A percentile compares a stretch with the other conserved stretches of the same genome.
Conservation (phyloP, 2,888 invertebrate species). For the Chloromyia formosa region DNA sequence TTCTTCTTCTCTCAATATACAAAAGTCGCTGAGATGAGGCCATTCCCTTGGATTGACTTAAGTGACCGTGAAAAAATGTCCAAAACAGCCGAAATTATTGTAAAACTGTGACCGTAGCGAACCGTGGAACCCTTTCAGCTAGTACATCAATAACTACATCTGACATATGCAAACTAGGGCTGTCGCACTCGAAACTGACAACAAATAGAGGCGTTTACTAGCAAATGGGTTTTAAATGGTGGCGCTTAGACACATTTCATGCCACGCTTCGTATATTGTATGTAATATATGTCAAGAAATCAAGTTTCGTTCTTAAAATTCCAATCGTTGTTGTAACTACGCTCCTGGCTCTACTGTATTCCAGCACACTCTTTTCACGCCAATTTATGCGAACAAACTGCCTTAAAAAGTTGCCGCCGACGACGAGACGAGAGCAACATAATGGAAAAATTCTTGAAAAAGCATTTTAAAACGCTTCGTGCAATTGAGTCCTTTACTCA, state of each 20-base stretch:
- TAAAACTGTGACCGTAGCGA: no score
- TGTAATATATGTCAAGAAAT: constrained; percentile 48
- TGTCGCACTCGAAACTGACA: no score
- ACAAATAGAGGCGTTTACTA: no score
- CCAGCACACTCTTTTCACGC: constrained; percentile 41
- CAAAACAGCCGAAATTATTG: no score
- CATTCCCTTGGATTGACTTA: no score
- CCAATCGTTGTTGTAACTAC: constrained; percentile 29
- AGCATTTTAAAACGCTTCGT: constrained; percentile 33
- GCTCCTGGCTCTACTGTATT: constrained; percentile 13
- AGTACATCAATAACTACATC: no score
- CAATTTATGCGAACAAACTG: constrained; percentile 46
- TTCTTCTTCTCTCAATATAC: no score
- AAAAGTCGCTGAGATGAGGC: no score
- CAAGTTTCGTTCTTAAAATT: constrained; percentile 47
- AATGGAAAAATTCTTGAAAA: constrained; percentile 48
- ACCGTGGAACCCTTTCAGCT: no score
- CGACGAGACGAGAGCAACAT: constrained; percentile 33
- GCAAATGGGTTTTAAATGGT: background rate
- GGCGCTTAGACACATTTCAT: constrained; percentile 9
- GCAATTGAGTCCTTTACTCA: background rate
- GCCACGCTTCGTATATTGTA: constrained; percentile 17
- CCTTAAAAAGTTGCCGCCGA: background rate
- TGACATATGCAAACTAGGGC: no score
- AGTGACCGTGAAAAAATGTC: no score